phyloP scores from a whole-genome alignment of 2,888 invertebrate species.

The Belgica antarctica region DNA sequence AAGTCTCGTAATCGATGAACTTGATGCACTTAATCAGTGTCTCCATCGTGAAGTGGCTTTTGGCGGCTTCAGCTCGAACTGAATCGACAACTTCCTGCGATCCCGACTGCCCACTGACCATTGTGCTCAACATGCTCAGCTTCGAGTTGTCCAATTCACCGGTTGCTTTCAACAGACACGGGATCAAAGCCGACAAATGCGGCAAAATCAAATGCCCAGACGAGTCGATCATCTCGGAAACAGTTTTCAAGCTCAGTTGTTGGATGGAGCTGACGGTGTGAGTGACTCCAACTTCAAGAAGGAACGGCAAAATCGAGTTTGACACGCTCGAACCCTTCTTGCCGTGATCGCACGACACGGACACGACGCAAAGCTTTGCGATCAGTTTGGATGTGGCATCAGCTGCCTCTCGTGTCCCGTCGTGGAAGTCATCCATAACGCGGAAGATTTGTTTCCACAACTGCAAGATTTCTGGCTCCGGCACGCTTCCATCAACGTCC shows the following conservation, averaged over 20 bases:
- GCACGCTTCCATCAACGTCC: constrained; percentile 48
- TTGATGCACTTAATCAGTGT: constrained; percentile 74
- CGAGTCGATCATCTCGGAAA: constrained; percentile 79
- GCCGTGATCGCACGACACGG: constrained; percentile 66
- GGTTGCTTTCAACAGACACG: constrained; percentile 80
- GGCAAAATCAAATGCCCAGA: constrained; percentile 78
- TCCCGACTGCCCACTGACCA: constrained; percentile 66
- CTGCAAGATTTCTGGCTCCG: constrained; percentile 53
- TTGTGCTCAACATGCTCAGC: constrained; percentile 75
- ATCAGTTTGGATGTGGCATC: constrained; percentile 68
- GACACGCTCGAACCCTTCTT: constrained; percentile 71
- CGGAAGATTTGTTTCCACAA: constrained; percentile 78
- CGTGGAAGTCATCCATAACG: constrained; percentile 94
- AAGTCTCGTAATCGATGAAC: constrained; percentile 71
- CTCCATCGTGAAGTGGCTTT: constrained; percentile 83
- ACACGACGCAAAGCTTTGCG: constrained; percentile 70
- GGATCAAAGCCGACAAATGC: constrained; percentile 75
- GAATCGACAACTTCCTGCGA: constrained; percentile 76
- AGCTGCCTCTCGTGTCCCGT: constrained; percentile 75
- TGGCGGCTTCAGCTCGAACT: constrained; percentile 75
- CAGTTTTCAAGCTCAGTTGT: constrained; percentile 75
- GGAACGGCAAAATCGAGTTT: constrained; percentile 72
- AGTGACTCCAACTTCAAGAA: constrained; percentile 76
- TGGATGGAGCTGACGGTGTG: constrained; percentile 77
- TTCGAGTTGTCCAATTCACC: constrained; percentile 81